Evolutionary conservation across 1,140 invertebrate genomes (phyloP).

Genomic region (Pachypsylla venusta): DNA sequence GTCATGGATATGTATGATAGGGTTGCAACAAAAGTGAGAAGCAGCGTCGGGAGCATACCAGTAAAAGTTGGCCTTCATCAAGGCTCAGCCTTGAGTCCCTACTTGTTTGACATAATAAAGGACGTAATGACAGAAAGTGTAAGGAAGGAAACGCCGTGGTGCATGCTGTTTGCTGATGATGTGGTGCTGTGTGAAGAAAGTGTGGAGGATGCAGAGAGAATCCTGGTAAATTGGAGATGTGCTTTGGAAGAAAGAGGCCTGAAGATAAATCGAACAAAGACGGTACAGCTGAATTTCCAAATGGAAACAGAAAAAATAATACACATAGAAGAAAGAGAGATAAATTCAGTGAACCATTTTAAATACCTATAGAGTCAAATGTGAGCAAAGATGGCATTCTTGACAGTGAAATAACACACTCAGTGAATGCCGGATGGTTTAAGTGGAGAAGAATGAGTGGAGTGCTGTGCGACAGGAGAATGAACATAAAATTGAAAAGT

Average conservation of each 20-base stretch:
- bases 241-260: neutral
- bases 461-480: too few species aligned
- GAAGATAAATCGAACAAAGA: neutral
- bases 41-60: neutral
- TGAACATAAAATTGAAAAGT: too few species aligned
- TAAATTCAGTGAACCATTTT: too few species aligned
- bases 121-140: neutral
- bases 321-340: too few species aligned
- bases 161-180: conserved; percentile 2
- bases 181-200: neutral
- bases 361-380: too few species aligned
- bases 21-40: neutral
- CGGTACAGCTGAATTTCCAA: too few species aligned
- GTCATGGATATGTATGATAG: neutral
- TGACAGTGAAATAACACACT: too few species aligned
- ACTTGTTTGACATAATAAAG: neutral
- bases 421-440: too few species aligned
- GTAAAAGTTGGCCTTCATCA: neutral
- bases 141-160: neutral
- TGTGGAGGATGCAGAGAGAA: neutral
- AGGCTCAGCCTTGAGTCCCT: neutral
- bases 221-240: neutral
- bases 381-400: too few species aligned
- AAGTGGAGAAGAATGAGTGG: too few species aligned
- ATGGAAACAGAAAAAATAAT: too few species aligned